Evolutionary conservation across 2,797 vertebrate species (phyloP), one percentile per base, ranked within the genome.

Genomic region (Silurus lanzhouensis): DNA sequence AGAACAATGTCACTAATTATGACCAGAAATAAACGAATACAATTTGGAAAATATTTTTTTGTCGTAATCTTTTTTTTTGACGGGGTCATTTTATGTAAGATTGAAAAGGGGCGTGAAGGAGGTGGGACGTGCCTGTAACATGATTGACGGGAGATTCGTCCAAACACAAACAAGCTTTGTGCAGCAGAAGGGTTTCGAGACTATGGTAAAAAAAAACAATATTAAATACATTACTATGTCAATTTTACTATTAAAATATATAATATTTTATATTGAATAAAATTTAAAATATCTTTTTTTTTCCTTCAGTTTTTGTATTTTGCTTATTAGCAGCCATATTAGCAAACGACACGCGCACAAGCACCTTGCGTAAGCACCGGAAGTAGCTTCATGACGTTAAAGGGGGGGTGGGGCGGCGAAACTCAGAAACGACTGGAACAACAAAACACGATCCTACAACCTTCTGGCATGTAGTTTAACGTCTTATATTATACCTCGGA

Each of bases 351-450:
- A 86, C 13, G 46, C 70, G 76, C 77, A 12, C 82, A 10, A 4
- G 10, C 48, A 10, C 46, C 12, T 76, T 58, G 46, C 82, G 63
- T 83, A 72, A 81, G 6, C 75, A 38, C 64, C 86, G 82, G 86
- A 87, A 88, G 67, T 19, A 38, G 68, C 2, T 5, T 3, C 0
- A 46, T 87, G 82, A 86, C 84, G 63, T 66, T 14, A 20, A 58
- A 55, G 70, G 8, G 48, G 48, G 57, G 64, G 70, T 20, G 57
- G 67, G 67, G 57, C 46, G 46, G 68, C 4, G 84, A 88, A 87
- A 83, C 6, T 84, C 82, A 83, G 87, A 88, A 88, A 78, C 84
- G 58, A 66, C 38, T 79, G 38, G 81, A 52, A 85, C 68, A 75
- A 74, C 64, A 77, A 58, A 67, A 7, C 52, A 67, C 20, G 71